Base-by-base conservation (phyloP, 2,797 vertebrate species). In the Petrocephalus schoutedeni region DNA sequence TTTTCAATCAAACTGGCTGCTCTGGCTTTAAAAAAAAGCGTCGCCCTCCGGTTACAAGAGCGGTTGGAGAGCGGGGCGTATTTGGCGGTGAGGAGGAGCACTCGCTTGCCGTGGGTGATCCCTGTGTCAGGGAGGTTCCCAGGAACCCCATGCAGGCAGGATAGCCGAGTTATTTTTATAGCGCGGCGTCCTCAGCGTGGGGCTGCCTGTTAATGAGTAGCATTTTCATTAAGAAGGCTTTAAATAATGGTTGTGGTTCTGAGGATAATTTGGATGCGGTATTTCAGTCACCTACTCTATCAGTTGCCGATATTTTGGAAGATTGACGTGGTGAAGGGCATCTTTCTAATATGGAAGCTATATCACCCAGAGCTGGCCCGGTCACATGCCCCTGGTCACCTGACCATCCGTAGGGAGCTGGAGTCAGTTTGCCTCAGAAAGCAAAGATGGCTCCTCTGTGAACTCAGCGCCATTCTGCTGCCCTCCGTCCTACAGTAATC, bases 1-100 rank as follows among this genome's bases (percentile, higher is more conserved):
- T 86, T 64, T 67, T 86, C 59, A 64, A 51, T 86, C 85, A 67
- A 51, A 64, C 12, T 64, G 58, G 32, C 85, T 61, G 57, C 16
- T 61, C 10, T 51, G 16, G 36, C 28, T 36, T 51, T 49, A 23
- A 51, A 51, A 71, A 86, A 51, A 14, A n/a, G 54, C 45, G 64
- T 19, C 28, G 21, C 4, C 36, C 54, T 86, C 7, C 5, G 14
- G 16, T 51, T 53, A 23, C 5, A 2, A 2, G 19, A 5, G 57
- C 0, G 8, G 4, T 32, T 7, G 10, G 49, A 41, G 19, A 86
- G 19, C 51, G 10, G 59, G 41, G 41, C 16, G n/a, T 56, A 45
- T 64, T 49, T 64, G n/a, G 6, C 41, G 19, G 36, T 21, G 19
- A 67, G 2, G 49, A 45, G 16, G 9, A 14, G 80, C 3, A 6